Conservation (phyloP, 2,113 vertebrate genomes). For the Daboia siamensis region DNA sequence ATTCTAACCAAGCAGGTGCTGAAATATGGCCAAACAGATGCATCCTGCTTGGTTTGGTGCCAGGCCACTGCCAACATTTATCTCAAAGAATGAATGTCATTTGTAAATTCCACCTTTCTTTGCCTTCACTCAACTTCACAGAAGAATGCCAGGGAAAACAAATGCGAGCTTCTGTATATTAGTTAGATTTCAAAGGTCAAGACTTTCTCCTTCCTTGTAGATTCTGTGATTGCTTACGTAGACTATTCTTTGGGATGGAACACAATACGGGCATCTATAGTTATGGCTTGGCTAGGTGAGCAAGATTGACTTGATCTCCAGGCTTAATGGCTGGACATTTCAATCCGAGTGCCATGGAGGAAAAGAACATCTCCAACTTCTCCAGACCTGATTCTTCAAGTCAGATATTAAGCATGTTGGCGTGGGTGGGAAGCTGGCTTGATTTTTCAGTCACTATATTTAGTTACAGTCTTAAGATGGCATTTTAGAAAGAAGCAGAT, state of each 20-base stretch:
- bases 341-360: background rate
- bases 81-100: background rate
- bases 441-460: background rate
- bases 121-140: background rate
- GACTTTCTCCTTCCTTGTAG: background rate
- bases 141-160: background rate
- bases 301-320: background rate
- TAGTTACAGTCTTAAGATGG: background rate
- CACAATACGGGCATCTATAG: background rate
- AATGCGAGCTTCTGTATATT: background rate
- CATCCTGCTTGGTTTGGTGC: background rate
- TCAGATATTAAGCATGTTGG: background rate
- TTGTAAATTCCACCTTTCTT: background rate
- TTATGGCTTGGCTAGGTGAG: background rate
- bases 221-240: background rate
- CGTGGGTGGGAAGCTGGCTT: background rate
- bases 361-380: background rate
- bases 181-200: background rate
- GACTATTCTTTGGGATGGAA: background rate
- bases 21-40: background rate
- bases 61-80: background rate
- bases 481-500: background rate
- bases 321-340: background rate
- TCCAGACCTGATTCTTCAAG: background rate
- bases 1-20: background rate